Conservation (phyloP, 2,113 vertebrate species). For the Bucco capensis region DNA sequence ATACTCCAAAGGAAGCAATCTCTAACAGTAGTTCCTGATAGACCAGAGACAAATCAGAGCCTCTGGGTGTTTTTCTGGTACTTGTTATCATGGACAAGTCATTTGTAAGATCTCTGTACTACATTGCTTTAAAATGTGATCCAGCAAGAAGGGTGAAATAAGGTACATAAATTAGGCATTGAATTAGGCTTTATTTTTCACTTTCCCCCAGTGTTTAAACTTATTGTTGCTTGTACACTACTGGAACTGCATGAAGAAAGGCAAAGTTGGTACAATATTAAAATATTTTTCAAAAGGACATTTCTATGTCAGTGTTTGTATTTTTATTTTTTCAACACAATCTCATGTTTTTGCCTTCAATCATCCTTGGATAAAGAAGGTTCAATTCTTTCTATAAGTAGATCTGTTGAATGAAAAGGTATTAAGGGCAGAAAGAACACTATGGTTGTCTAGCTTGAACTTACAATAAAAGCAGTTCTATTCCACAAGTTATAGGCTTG, state of each 20-base stretch:
- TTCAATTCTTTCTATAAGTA: not conserved
- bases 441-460: not conserved
- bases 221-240: not conserved
- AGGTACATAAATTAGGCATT: not conserved
- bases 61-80: not conserved
- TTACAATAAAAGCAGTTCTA: not conserved
- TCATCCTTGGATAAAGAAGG: not conserved
- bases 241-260: not conserved
- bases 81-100: not conserved
- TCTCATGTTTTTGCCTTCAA: not conserved
- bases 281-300: not conserved
- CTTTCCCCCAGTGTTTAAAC: not conserved
- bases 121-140: not conserved
- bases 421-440: not conserved
- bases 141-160: not conserved
- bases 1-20: not conserved
- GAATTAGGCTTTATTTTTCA: not conserved
- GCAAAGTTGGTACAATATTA: not conserved
- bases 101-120: not conserved
- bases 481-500: not conserved
- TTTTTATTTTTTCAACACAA: conserved; percentile 5
- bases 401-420: not conserved
- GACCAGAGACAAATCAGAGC: not conserved
- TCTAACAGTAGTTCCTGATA: not conserved
- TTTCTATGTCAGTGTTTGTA: not conserved